Evolutionary conservation across 2,797 vertebrate genomes (phyloP), one percentile per base, ranked within the genome.

Genomic region (Syngnathus rostellatus): DNA sequence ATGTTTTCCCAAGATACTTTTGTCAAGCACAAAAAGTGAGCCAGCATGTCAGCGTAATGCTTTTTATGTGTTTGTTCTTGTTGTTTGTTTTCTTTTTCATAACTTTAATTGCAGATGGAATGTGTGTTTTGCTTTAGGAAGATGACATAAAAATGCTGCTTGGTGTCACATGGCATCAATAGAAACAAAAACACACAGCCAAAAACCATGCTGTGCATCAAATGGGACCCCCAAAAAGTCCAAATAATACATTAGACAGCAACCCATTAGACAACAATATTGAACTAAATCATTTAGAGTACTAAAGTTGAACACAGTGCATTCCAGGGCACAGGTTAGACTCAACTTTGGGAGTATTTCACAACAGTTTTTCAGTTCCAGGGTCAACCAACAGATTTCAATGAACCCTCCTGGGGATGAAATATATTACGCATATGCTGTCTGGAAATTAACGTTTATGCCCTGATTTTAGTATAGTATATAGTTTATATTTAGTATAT

Each of bases 11-110:
- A 7, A 53, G n/a, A 53, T 17, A 16, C n/a, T 9, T 53, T 50
- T 53, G n/a, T 53, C 51, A 53, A 53, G 51, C 51, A 23, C n/a
- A 53, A 9, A 53, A 53, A 53, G 21, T 53, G 51, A 53, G 51
- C 21, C 51, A 10, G 21, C n/a, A 53, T 53, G n/a, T 23, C 51
- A 53, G n/a, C 51, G 51, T 53, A 53, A 53, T 53, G 21, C 51
- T 23, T 53, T 53, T 53, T 23, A 53, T 10, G 6, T 53, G 21
- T 53, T 53, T 53, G 51, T 23, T 53, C 51, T 21, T 53, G 2
- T 53, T 23, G 51, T 53, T 23, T 53, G 1, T 23, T 21, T 53
- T 53, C 6, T 17, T 53, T 23, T 53, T n/a, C 21, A 53, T 21
- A 3, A 23, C 21, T 53, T 54, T 23, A 54, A 54, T 25, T 54